phyloP scores from a whole-genome alignment of 2,113 vertebrate species.

The Rostratula benghalensis region DNA sequence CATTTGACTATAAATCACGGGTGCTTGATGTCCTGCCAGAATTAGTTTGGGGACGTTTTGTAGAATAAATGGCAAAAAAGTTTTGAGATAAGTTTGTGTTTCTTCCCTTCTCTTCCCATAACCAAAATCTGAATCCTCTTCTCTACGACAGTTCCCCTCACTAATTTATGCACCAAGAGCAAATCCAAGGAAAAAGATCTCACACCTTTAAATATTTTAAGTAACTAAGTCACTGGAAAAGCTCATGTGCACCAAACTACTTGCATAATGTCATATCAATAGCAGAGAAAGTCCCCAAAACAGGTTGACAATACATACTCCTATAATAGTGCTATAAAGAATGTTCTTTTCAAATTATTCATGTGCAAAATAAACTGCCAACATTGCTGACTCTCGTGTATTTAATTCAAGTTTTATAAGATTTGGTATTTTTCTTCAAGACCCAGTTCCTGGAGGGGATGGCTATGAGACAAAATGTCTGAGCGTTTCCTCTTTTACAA shows the following conservation, averaged over 20 bases:
- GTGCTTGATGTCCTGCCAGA: background rate
- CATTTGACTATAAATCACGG: background rate
- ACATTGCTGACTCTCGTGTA: background rate
- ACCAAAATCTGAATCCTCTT: background rate
- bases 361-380: background rate
- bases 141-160: background rate
- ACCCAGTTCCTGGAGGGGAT: background rate
- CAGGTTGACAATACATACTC: background rate
- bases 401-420: background rate
- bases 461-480: background rate
- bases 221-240: background rate
- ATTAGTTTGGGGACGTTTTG: background rate
- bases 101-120: background rate
- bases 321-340: background rate
- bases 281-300: background rate
- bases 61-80: background rate
- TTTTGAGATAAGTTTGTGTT: background rate
- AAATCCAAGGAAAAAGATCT: background rate
- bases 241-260: accelerated
- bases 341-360: background rate
- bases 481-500: background rate
- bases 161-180: background rate
- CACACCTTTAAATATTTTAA: background rate
- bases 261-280: background rate
- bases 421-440: background rate